A percentile compares a stretch with the other conserved stretches of the same genome.
Evolutionary conservation across 2,797 vertebrate species (phyloP).

Genomic region (Cygnus olor): DNA sequence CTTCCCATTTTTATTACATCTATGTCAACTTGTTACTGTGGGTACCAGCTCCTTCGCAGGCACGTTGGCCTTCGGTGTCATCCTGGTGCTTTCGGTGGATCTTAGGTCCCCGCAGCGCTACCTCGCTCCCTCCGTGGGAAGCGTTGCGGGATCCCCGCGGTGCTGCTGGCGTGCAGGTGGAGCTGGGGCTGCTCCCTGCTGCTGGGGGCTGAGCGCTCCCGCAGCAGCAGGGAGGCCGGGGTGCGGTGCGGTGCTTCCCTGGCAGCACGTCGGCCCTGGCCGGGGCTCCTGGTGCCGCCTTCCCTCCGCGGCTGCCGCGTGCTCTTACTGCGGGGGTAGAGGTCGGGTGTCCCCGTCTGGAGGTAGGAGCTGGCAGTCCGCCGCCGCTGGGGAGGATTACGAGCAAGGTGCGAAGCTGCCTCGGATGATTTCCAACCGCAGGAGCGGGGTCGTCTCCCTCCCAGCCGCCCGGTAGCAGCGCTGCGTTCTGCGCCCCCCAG

Average conservation of each 20-base stretch:
- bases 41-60: rapidly evolving
- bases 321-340: not conserved
- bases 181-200: not conserved
- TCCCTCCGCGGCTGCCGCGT: rapidly evolving
- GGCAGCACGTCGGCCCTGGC: rapidly evolving
- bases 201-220: rapidly evolving
- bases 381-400: rapidly evolving
- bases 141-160: rapidly evolving
- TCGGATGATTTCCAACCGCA: too few relatives aligned
- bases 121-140: rapidly evolving
- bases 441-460: not conserved
- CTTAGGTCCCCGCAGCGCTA: not conserved
- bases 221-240: not conserved
- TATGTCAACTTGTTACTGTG: rapidly evolving
- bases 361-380: rapidly evolving
- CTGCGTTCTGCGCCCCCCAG: rapidly evolving
- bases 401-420: not conserved
- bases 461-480: not conserved
- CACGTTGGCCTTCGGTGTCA: not conserved
- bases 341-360: rapidly evolving
- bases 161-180: rapidly evolving
- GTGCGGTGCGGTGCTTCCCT: too few relatives aligned
- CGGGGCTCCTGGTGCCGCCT: rapidly evolving
- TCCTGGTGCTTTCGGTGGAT: rapidly evolving
- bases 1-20: rapidly evolving